Evolutionary conservation across 2,888 invertebrate genomes (phyloP).

Genomic region (Athalia rosae): DNA sequence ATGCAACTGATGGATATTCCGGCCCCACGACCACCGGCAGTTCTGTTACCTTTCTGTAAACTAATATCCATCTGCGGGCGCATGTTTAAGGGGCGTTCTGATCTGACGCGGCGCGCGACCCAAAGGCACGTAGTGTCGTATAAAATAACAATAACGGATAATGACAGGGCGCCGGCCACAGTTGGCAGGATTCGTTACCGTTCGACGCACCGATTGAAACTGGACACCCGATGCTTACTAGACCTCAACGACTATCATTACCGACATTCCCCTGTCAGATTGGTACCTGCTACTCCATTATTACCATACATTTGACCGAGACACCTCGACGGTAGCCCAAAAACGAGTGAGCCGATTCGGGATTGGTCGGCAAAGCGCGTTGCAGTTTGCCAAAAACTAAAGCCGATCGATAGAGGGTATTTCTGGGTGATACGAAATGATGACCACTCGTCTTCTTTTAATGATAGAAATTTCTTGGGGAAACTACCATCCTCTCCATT

Average conservation of each 20-base stretch:
- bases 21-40: not conserved
- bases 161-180: conserved; percentile 62
- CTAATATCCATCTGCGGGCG: conserved; percentile 4
- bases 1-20: no score
- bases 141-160: conserved; percentile 56
- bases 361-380: conserved; percentile 1
- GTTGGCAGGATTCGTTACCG: conserved; percentile 65
- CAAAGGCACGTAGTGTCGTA: conserved; percentile 32
- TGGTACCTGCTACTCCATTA: conserved; percentile 55
- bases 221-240: conserved; percentile 69
- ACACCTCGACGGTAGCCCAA: conserved; percentile 41
- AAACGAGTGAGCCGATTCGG: conserved; percentile 20
- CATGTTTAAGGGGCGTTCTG: conserved; percentile 2
- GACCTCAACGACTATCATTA: conserved; percentile 67
- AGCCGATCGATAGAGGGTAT: no score
- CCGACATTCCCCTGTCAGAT: conserved; percentile 56
- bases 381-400: not conserved
- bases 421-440: not conserved
- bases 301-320: conserved; percentile 51
- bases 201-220: conserved; percentile 67
- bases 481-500: not conserved
- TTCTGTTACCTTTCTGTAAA: not conserved
- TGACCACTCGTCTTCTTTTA: not conserved
- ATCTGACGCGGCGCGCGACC: conserved; percentile 36
- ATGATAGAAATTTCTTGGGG: not conserved